Base-by-base conservation (phyloP, 37 sponge, comb jelly and placozoan species). In the Dysidea cf. avara region DNA sequence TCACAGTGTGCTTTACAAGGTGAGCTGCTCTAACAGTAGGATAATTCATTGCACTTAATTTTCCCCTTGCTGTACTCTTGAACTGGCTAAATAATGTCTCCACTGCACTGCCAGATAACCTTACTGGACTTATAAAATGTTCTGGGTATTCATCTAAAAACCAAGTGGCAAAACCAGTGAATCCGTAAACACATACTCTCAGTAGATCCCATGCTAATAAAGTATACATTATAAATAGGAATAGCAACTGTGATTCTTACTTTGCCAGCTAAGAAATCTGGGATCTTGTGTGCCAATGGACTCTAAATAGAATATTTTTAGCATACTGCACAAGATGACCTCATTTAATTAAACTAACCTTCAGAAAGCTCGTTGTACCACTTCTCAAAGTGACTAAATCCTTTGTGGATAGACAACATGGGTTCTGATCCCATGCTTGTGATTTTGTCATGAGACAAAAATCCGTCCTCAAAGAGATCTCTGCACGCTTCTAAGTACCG, bases 401-500 rank as follows among this genome's bases (percentile, higher is more conserved):
- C 76, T 49, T 75, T 38, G 26, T 75, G 54, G 9, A 75, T 75
- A 43, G n/a, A 51, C 43, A 34, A 34, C 18, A 65, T 31, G 3
- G 51, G 24, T 18, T 28, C 39, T 39, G 58, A 39, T 6, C 37
- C 49, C 5, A 14, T 26, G 22, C 47, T 49, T 9, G 3, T 64
- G 36, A 75, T 62, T 22, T 50, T 50, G 5, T 2, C 65, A 14
- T 58, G 60, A 26, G 53, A 17, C 3, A 77, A 50, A 3, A 77
- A 12, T 25, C 68, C 78, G 36, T 50, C 32, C 48, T 77, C 78
- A 66, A 77, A 77, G 29, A 77, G 33, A 38, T 36, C n/a, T 54
- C 55, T 77, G 30, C 78, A 77, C 6, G 60, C 78, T 39, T 67
- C 60, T 7, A 77, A 26, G 60, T 67, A 77, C n/a, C 36, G 3